phyloP scores from a whole-genome alignment of 2,888 invertebrate genomes.

The Polyommatus icarus region DNA sequence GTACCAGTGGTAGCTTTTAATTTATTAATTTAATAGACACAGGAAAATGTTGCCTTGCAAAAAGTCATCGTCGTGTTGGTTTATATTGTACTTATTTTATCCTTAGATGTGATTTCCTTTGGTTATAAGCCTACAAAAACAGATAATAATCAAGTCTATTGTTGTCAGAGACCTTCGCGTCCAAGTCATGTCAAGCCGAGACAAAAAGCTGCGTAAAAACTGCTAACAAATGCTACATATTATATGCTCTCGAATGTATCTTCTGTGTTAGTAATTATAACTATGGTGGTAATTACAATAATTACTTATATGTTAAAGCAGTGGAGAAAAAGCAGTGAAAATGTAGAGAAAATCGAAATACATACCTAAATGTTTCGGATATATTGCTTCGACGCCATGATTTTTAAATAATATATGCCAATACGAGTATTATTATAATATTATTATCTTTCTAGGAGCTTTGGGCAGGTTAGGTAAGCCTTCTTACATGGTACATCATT shows the following conservation, averaged over 20 bases:
- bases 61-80: neutral
- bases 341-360: too few species aligned
- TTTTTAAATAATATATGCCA: too few species aligned
- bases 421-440: too few species aligned
- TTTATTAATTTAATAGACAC: neutral
- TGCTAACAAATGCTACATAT: conserved; percentile 5
- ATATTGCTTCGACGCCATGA: too few species aligned
- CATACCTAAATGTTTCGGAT: too few species aligned
- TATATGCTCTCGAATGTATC: neutral
- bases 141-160: conserved; percentile 33
- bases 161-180: conserved; percentile 37
- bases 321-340: too few species aligned
- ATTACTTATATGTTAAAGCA: too few species aligned
- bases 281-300: too few species aligned
- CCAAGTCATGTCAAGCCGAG: conserved; percentile 22
- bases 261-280: too few species aligned
- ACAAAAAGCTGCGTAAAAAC: conserved; percentile 25
- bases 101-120: neutral
- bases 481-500: too few species aligned
- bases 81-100: neutral
- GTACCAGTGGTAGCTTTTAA: neutral
- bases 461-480: too few species aligned
- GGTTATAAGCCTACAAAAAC: conserved; percentile 32
- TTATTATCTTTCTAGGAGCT: too few species aligned
- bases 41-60: neutral